phyloP scores from a whole-genome alignment of 2,113 vertebrate genomes.

The Rhinoderma darwinii region DNA sequence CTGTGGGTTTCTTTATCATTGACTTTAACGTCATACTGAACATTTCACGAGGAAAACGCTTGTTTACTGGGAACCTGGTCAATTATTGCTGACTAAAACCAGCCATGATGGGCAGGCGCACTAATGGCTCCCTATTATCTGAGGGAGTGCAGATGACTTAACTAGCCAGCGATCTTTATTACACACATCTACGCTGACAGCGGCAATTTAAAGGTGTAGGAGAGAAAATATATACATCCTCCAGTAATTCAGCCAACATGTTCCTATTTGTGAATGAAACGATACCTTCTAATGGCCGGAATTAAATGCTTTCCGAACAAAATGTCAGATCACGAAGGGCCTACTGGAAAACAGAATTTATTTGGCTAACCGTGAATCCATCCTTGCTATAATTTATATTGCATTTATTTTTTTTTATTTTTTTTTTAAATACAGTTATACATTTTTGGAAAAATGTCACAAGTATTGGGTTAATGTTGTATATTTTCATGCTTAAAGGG shows the following conservation, averaged over 20 bases:
- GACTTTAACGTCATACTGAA: slow-evolving; percentile 18
- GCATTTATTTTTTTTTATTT: too few species aligned
- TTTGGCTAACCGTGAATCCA: neutral
- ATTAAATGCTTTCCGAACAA: slow-evolving; percentile 18
- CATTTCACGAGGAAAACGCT: slow-evolving; percentile 21
- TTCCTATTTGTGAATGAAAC: slow-evolving; percentile 16
- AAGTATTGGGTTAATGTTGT: too few species aligned
- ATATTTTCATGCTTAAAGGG: too few species aligned
- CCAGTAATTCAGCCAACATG: slow-evolving; percentile 15
- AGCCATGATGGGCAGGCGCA: slow-evolving; percentile 16
- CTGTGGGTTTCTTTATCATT: slow-evolving; percentile 46
- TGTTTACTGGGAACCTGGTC: slow-evolving; percentile 47
- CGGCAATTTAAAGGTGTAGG: slow-evolving; percentile 24
- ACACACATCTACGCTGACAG: slow-evolving; percentile 17
- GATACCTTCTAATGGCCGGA: slow-evolving; percentile 15
- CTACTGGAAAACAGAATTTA: neutral
- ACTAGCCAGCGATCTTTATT: slow-evolving; percentile 39
- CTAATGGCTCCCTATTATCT: slow-evolving; percentile 49
- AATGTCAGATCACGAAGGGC: neutral
- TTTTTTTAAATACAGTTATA: too few species aligned
- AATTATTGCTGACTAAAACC: slow-evolving; percentile 54
- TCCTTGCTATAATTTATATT: too few species aligned
- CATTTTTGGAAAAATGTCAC: too few species aligned
- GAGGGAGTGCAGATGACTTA: slow-evolving; percentile 20
- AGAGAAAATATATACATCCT: slow-evolving; percentile 29